A percentile compares a stretch with the other conserved stretches of the same genome.
Conservation (phyloP, 23 tunicate species). For the Trididemnum miniatum region DNA sequence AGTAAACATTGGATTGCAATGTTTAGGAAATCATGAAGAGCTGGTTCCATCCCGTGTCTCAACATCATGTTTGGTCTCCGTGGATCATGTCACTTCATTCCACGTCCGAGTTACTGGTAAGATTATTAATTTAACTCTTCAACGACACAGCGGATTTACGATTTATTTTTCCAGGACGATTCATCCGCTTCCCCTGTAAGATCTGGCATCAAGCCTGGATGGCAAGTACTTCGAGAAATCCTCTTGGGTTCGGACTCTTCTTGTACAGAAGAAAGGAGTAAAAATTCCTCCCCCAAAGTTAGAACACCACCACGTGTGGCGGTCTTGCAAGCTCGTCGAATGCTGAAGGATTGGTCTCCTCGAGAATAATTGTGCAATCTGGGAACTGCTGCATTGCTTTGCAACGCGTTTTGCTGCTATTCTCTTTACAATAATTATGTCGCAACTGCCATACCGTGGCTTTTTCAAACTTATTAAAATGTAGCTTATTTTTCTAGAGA, state of each 20-base stretch:
- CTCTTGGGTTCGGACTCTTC: conserved; percentile 14
- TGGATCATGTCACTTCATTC: conserved; percentile 54
- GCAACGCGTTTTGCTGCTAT: too few species aligned
- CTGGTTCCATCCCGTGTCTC: conserved; percentile 61
- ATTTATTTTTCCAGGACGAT: neutral
- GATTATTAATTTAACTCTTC: neutral
- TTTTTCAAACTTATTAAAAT: too few species aligned
- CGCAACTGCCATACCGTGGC: too few species aligned
- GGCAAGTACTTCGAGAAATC: conserved; percentile 44
- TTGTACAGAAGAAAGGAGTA: neutral
- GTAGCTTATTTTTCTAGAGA: too few species aligned
- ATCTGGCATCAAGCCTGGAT: conserved; percentile 38
- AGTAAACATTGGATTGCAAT: too few species aligned
- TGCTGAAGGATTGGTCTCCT: conserved; percentile 60
- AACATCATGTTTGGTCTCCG: conserved; percentile 77
- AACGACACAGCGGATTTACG: neutral
- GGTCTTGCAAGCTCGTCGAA: conserved; percentile 28
- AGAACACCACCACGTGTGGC: conserved; percentile 35
- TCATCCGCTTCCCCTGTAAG: neutral
- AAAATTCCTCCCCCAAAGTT: neutral
- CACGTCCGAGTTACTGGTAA: neutral
- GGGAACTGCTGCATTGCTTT: too few species aligned
- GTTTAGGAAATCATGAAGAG: conserved; percentile 32
- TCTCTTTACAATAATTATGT: too few species aligned
- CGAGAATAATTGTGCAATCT: too few species aligned